Percentiles rank a stretch among this genome's conserved stretches.
These are phyloP conservation scores for Oxyruncus cristatus DNA, from an alignment of 2,113 vertebrate species.

Conservation along the genomic window DNA sequence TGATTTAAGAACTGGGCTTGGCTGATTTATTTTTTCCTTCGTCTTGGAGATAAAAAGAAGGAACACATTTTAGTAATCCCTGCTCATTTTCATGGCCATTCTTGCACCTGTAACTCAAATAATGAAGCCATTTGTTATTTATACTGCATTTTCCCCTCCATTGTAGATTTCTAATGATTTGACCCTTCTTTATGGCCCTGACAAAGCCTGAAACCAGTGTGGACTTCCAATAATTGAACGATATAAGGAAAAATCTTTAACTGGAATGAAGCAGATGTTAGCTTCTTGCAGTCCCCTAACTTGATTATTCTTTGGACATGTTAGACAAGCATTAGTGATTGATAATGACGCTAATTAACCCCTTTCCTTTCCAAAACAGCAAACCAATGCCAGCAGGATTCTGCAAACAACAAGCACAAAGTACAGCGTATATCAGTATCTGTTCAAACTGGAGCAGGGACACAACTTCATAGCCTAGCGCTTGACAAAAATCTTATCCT, in stretches of 20 bases:
- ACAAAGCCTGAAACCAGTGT: slow-evolving; percentile 56
- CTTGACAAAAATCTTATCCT: not conserved
- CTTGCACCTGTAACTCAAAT: slow-evolving; percentile 73
- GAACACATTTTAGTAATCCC: slow-evolving; percentile 16
- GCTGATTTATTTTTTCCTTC: not conserved
- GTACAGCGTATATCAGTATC: slow-evolving; percentile 42
- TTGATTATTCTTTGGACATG: slow-evolving; percentile 83
- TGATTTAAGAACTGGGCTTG: not conserved
- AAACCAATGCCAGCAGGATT: slow-evolving; percentile 63
- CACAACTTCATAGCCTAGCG: not conserved
- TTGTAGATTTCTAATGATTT: slow-evolving; percentile 65
- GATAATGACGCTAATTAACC: slow-evolving; percentile 83
- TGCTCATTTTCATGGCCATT: slow-evolving; percentile 17
- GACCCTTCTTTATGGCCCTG: slow-evolving; percentile 70
- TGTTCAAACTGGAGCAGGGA: not conserved
- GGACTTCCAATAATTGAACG: slow-evolving; percentile 59
- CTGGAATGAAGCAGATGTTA: slow-evolving; percentile 80
- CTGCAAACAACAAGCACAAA: slow-evolving; percentile 65
- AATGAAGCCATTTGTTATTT: slow-evolving; percentile 69
- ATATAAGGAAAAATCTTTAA: slow-evolving; percentile 71
- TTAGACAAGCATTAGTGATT: slow-evolving; percentile 83
- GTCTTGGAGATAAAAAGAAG: slow-evolving; percentile 16
- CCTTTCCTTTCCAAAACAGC: slow-evolving; percentile 74
- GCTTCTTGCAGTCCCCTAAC: slow-evolving; percentile 77
- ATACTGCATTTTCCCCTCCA: slow-evolving; percentile 39